Base-by-base conservation (phyloP, 2,888 invertebrate species). In the Cantharis nigra region DNA sequence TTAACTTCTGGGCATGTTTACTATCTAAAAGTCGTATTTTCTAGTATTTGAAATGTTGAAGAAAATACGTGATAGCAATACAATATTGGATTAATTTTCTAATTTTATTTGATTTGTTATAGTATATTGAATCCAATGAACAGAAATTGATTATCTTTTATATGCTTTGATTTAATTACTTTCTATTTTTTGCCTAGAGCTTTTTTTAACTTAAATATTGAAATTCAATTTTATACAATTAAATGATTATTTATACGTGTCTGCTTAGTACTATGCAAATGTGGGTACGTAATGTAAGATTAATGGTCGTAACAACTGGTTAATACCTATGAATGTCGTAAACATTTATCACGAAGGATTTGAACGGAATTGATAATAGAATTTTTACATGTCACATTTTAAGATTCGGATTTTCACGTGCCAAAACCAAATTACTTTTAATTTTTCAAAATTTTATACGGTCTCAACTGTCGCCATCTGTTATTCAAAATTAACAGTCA, bases 1-100 rank as follows among this genome's bases (percentile, higher is more conserved):
- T 73, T 78, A 75, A 76, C 75, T 76, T 62, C 69, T 30, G 71
- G 71, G 67, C 77, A 71, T 75, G 72, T 78, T 74, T 71, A 30
- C 70, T 64, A 62, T 28, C 62, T 26, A 71, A 33, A 26, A 71
- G 26, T 30, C 13, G 62, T 9, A 75, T 69, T 18, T 20, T 33
- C 9, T 63, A 16, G 62, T 71, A 71, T 71, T 75, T 75, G 75
- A 65, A 70, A 70, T 69, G 33, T 16, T 13, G n/a, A 49, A 73
- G 33, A 65, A 72, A 72, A 62, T 70, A 74, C 63, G 23, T 74
- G 33, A 75, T 69, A 33, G 70, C 30, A 75, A 65, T 63, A 63
- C 18, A 71, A 62, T 74, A 74, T 74, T 74, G 26, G 18, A 74
- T 74, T 30, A 63, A n/a, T 13, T 30, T 69, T 64, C 11, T 23